Conservation (phyloP, 2,888 invertebrate species). For the Tryphoninae sp. region DNA sequence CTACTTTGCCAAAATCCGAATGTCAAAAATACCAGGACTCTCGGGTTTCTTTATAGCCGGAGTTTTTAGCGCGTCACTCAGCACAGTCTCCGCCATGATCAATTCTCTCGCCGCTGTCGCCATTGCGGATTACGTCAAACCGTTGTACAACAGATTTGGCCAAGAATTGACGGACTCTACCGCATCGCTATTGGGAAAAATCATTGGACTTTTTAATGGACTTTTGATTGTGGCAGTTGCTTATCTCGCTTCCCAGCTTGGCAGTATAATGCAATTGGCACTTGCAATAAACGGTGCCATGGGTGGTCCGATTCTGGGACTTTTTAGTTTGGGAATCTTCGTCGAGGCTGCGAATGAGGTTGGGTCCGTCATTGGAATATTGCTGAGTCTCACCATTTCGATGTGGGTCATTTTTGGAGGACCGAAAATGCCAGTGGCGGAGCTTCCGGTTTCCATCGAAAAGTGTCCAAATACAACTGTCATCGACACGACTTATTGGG, state of each 20-base stretch:
- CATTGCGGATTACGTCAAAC: slow-evolving; percentile 91
- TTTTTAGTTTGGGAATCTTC: slow-evolving; percentile 94
- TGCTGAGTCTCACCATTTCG: slow-evolving; percentile 69
- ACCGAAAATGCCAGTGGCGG: slow-evolving; percentile 65
- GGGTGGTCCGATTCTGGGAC: slow-evolving; percentile 92
- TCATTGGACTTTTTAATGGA: slow-evolving; percentile 72
- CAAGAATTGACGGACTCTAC: slow-evolving; percentile 87
- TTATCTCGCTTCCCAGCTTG: slow-evolving; percentile 72
- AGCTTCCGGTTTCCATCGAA: slow-evolving; percentile 69
- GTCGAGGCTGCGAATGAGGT: slow-evolving; percentile 89
- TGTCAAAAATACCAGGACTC: slow-evolving; percentile 77
- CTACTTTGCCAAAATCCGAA: slow-evolving; percentile 88
- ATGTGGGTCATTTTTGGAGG: slow-evolving; percentile 50
- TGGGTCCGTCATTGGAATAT: slow-evolving; percentile 74
- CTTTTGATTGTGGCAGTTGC: slow-evolving; percentile 71
- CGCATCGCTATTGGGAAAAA: slow-evolving; percentile 86
- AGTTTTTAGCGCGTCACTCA: slow-evolving; percentile 95
- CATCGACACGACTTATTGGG: slow-evolving; percentile 38
- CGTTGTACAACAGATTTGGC: slow-evolving; percentile 80
- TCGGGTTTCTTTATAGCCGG: slow-evolving; percentile 82
- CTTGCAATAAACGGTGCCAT: slow-evolving; percentile 93
- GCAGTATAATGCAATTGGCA: slow-evolving; percentile 83
- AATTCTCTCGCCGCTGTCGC: slow-evolving; percentile 96
- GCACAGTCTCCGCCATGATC: slow-evolving; percentile 95
- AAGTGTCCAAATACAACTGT: slow-evolving; percentile 67